phyloP scores from a whole-genome alignment of 2,113 vertebrate species.

The Leucoraja erinaceus region DNA sequence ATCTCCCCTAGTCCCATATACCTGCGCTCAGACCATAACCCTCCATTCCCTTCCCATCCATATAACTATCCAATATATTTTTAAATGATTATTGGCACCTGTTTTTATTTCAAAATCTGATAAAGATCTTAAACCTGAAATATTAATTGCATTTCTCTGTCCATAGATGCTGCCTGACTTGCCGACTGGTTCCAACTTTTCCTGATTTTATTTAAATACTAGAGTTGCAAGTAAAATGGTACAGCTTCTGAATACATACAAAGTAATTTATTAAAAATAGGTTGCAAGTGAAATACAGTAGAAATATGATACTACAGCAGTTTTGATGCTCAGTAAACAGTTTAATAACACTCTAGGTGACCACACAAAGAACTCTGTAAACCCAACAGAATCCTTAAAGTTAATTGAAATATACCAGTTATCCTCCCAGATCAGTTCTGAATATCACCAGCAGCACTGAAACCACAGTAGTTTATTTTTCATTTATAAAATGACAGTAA shows the following conservation, averaged over 20 bases:
- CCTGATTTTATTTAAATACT: background rate
- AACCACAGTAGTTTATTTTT: slow-evolving; percentile 17
- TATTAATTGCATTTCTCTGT: too few relatives aligned
- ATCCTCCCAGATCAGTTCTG: slow-evolving; percentile 20
- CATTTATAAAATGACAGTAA: slow-evolving; percentile 35
- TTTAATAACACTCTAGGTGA: slow-evolving; percentile 51
- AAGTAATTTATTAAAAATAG: slow-evolving; percentile 75
- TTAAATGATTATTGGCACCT: too few relatives aligned
- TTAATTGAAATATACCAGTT: slow-evolving; percentile 23
- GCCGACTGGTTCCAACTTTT: background rate
- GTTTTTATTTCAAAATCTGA: too few relatives aligned
- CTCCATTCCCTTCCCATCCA: too few relatives aligned
- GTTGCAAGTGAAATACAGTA: slow-evolving; percentile 71
- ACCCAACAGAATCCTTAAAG: slow-evolving; percentile 32
- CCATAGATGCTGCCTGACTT: too few relatives aligned
- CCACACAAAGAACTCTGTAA: slow-evolving; percentile 38
- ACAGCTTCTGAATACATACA: slow-evolving; percentile 58
- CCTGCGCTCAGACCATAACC: too few relatives aligned
- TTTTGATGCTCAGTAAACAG: slow-evolving; percentile 56
- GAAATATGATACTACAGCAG: slow-evolving; percentile 71
- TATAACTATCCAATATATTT: too few relatives aligned
- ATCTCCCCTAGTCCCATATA: too few relatives aligned
- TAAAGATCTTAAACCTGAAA: too few relatives aligned
- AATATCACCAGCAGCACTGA: slow-evolving; percentile 1
- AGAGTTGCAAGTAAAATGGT: background rate